phyloP scores from a whole-genome alignment of 2,797 vertebrate species.

The Gobionotothen gibberifrons region DNA sequence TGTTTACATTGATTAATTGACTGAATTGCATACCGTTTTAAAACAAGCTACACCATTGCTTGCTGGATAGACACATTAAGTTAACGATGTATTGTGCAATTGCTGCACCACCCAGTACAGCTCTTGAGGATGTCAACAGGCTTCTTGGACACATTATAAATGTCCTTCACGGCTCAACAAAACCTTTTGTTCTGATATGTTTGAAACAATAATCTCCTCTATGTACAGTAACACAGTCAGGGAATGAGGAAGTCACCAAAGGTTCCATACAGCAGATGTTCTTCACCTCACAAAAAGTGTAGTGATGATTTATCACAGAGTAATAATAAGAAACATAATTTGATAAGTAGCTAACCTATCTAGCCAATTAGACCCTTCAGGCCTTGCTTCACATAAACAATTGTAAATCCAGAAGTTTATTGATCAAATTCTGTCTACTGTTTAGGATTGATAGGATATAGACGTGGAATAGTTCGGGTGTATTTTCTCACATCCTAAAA shows the following conservation, averaged over 20 bases:
- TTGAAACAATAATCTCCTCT: slow-evolving; percentile 21
- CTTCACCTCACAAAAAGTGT: neutral
- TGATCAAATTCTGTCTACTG: no score
- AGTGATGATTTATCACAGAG: neutral
- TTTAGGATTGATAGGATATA: no score
- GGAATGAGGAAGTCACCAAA: slow-evolving; percentile 38
- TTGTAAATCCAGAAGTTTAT: no score
- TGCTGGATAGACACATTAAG: neutral
- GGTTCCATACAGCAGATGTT: slow-evolving; percentile 12
- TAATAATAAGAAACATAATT: neutral
- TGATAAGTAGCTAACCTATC: neutral
- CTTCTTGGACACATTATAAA: slow-evolving; percentile 16
- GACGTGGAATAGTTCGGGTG: no score
- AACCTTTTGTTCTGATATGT: slow-evolving; percentile 18
- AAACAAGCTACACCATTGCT: slow-evolving; percentile 15
- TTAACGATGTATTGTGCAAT: slow-evolving; percentile 6
- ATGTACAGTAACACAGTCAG: neutral
- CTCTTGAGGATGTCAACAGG: slow-evolving; percentile 9
- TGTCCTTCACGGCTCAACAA: slow-evolving; percentile 13
- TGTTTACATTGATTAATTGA: neutral
- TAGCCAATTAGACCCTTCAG: neutral
- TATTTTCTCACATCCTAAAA: no score
- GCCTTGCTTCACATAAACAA: no score
- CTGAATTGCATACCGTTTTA: slow-evolving; percentile 12
- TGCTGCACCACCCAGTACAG: neutral